Evolutionary conservation across 2,888 invertebrate species (phyloP).

Genomic region (Pogonocherus hispidulus): DNA sequence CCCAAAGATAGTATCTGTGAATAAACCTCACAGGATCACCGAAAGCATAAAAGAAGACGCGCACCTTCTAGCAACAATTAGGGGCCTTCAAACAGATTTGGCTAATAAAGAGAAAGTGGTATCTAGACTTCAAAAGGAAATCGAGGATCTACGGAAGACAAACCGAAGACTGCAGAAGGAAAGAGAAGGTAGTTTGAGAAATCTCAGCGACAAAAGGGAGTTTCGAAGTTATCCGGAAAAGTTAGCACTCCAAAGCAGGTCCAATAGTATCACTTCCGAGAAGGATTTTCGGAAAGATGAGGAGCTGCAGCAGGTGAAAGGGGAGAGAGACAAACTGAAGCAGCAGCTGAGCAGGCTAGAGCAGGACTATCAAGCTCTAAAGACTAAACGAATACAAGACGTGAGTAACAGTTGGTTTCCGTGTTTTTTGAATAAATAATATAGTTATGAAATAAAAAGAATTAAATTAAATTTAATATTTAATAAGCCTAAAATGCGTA

Average conservation of each 20-base stretch:
- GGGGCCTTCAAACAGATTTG: conserved; percentile 82
- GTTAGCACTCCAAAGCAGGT: conserved; percentile 62
- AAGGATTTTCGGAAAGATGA: conserved; percentile 69
- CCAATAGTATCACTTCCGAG: conserved; percentile 60
- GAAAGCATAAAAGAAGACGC: conserved; percentile 78
- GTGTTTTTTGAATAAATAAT: conserved; percentile 17
- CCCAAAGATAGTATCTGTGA: conserved; percentile 39
- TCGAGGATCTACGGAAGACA: conserved; percentile 83
- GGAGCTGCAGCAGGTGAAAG: conserved; percentile 70
- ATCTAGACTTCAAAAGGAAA: conserved; percentile 80
- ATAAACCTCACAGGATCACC: conserved; percentile 45
- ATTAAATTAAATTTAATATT: too few relatives aligned
- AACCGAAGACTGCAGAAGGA: conserved; percentile 83
- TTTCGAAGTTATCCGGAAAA: conserved; percentile 63
- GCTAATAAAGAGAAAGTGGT: conserved; percentile 82
- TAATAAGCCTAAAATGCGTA: too few relatives aligned
- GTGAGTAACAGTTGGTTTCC: conserved; percentile 71
- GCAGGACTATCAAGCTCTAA: conserved; percentile 81
- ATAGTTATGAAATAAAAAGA: too few relatives aligned
- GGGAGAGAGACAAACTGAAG: conserved; percentile 77
- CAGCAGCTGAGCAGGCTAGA: conserved; percentile 72
- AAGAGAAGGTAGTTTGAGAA: conserved; percentile 73
- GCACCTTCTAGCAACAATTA: conserved; percentile 83
- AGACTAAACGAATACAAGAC: conserved; percentile 85
- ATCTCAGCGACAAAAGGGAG: conserved; percentile 65